Evolutionary conservation across 2,797 vertebrate species (phyloP), one percentile per base, ranked within the genome.

Genomic region (Phylloscopus collybita): DNA sequence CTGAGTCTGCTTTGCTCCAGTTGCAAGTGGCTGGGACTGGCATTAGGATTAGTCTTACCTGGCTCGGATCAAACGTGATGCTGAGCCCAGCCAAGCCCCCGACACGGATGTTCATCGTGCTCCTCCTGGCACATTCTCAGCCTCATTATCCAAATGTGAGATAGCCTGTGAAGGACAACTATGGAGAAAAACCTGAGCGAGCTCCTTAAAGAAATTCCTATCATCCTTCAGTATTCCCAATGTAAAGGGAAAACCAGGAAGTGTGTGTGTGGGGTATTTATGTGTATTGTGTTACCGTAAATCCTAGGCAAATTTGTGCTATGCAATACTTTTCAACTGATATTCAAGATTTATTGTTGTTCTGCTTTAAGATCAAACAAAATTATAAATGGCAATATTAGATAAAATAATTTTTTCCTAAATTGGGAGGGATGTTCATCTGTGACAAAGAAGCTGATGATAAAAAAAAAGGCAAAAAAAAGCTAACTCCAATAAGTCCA

Each of bases 231-330:
- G 3, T 40, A 45, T 38, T 53, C 42, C 44, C 50, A 11, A 27
- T 7, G 7, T 45, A 67, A 88, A 67, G 7, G 34, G 21, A 57
- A 76, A 86, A 30, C 1, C 2, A 42, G 26, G n/a, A 78, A 80
- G 11, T 13, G 21, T 12, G 38, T 12, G 38, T 12, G 8, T 32
- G 7, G 6, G 32, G 49, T 60, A 4, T 62, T 56, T 26, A 34
- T 25, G 4, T 1, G 1, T 29, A 20, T 51, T 10, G 16, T 6
- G 2, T 56, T 44, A n/a, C 21, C 0, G 0, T 72, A 65, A 76
- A 61, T 16, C 17, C 20, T 32, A 26, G 5, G 23, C 9, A 66
- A 38, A 56, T 79, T 26, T 80, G 20, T 74, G 9, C 21, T 34
- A 8, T 13, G 20, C 11, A 38, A 14, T 29, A 18, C 4, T 80